Percentiles rank a stretch among this genome's conserved stretches.
phyloP scores from a whole-genome alignment of 2,113 vertebrate genomes.

The Meriones unguiculatus region DNA sequence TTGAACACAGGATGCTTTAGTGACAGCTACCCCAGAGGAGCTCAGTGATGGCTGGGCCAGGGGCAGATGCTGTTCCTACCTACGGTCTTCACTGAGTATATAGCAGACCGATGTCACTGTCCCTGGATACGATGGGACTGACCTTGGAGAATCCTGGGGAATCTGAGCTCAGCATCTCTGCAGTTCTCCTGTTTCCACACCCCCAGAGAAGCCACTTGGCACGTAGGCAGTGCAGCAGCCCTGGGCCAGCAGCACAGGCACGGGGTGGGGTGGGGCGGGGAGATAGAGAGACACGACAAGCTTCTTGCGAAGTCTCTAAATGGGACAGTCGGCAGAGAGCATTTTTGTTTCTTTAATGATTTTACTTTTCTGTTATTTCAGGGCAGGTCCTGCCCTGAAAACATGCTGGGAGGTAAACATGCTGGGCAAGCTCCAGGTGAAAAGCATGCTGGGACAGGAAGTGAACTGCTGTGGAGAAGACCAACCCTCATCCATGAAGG shows the following conservation, averaged over 20 bases:
- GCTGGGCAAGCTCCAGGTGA: not conserved
- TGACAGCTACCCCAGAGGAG: not conserved
- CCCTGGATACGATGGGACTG: not conserved
- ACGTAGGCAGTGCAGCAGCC: not conserved
- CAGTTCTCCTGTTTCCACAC: fast-evolving
- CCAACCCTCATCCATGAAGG: not conserved
- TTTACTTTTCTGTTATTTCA: not conserved
- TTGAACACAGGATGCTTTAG: fast-evolving
- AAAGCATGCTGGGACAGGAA: not conserved
- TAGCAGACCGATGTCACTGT: fast-evolving
- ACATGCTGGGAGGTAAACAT: constrained; percentile 44
- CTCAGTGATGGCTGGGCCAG: not conserved
- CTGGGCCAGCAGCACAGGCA: not conserved
- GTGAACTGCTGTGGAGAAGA: not conserved
- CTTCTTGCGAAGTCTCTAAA: fast-evolving
- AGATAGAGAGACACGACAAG: too few species aligned
- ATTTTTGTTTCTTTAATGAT: not conserved
- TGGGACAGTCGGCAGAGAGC: not conserved
- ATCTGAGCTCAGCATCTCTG: fast-evolving
- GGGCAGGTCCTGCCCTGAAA: too few species aligned
- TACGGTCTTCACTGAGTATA: not conserved
- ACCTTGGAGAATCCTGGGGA: not conserved
- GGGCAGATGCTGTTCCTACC: not conserved
- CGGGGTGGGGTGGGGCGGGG: not conserved
- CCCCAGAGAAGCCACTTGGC: not conserved